phyloP scores from a whole-genome alignment of 2,797 vertebrate genomes.

The Lagorchestes hirsutus region DNA sequence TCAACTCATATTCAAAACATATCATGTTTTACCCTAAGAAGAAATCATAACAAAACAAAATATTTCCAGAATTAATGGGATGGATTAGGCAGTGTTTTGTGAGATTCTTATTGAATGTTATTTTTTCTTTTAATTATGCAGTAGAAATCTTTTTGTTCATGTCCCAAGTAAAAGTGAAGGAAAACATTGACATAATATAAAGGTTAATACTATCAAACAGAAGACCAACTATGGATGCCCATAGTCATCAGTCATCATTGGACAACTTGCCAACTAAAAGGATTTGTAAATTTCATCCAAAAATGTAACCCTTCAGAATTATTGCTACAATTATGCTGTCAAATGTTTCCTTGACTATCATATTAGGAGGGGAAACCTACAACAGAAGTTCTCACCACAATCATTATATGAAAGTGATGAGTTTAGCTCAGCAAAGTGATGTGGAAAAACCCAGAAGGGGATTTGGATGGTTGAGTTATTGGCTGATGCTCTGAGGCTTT shows the following conservation, averaged over 20 bases:
- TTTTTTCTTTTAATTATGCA: neutral
- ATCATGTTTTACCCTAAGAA: too few relatives aligned
- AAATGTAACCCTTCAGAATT: neutral
- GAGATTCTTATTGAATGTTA: constrained; percentile 2
- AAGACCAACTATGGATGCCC: neutral
- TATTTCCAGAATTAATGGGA: constrained; percentile 26
- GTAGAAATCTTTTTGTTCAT: too few relatives aligned
- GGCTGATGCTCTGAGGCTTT: constrained; percentile 55
- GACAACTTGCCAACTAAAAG: neutral
- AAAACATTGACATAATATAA: constrained; percentile 14
- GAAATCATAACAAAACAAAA: too few relatives aligned
- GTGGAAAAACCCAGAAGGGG: constrained; percentile 45
- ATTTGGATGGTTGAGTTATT: constrained; percentile 56
- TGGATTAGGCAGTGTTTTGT: constrained; percentile 11
- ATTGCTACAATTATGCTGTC: neutral
- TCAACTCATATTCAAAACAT: too few relatives aligned
- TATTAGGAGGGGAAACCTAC: constrained; percentile 17
- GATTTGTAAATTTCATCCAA: constrained; percentile 1
- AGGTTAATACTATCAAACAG: neutral
- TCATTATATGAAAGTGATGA: constrained; percentile 56
- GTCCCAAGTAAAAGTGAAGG: constrained; percentile 1
- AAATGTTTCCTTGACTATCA: neutral
- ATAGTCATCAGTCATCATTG: neutral
- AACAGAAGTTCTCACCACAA: constrained; percentile 1
- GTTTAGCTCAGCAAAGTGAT: constrained; percentile 49